These are phyloP conservation scores for Psammodynastes pulverulentus DNA, from an alignment of 2,113 vertebrate genomes.

Conservation along the genomic window DNA sequence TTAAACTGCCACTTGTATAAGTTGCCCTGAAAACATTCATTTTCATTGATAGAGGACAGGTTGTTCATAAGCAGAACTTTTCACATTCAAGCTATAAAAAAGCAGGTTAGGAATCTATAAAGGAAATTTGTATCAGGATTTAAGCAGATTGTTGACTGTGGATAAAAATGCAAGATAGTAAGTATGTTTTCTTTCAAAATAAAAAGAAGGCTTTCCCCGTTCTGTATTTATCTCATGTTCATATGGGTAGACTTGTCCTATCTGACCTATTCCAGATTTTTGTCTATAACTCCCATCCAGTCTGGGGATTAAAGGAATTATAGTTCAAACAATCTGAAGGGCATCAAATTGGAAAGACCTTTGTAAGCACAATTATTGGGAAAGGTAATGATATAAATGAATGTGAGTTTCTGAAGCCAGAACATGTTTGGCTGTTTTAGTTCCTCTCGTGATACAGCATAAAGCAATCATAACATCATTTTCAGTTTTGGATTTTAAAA, in stretches of 20 bases:
- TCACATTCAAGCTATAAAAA: not conserved
- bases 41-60: not conserved
- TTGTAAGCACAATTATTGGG: not conserved
- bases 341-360: not conserved
- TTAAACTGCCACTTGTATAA: not conserved
- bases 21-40: not conserved
- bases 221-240: not conserved
- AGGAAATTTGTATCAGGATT: not conserved
- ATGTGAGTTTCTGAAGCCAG: not conserved
- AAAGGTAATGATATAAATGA: not conserved
- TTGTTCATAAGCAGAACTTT: not conserved
- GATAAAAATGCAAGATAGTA: not conserved
- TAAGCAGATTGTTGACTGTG: not conserved
- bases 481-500: conserved; percentile 8
- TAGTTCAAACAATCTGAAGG: not conserved
- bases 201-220: not conserved
- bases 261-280: not conserved
- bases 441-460: not conserved
- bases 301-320: no score
- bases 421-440: not conserved
- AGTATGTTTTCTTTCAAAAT: not conserved
- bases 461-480: conserved; percentile 36
- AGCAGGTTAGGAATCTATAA: not conserved
- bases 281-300: not conserved
- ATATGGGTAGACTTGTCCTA: not conserved